Evolutionary conservation across 2,888 invertebrate species (phyloP), one percentile per base, ranked within the genome.

Genomic region (Sycophila texana): DNA sequence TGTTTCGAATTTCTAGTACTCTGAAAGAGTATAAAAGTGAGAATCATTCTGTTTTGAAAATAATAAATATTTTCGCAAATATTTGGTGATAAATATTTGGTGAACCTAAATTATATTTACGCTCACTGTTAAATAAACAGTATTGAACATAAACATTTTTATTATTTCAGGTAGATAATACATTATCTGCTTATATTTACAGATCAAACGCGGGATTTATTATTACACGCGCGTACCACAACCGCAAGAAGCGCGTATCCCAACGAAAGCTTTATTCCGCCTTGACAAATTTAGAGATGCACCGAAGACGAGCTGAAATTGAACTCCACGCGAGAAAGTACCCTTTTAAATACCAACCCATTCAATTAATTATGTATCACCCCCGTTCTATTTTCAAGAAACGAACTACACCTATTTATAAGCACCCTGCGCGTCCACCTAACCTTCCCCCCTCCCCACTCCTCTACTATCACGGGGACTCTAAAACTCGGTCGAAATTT

Each of bases 351-450:
- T 57, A 57, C 20, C 10, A 57, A 57, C 10, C 39, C 39, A 7
- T 39, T 39, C 39, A 7, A 39, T 57, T 57, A 20, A 39, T 57
- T 57, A 20, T 20, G 20, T 57, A 57, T n/a, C 57, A 18, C 13
- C n/a, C 57, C 4, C 57, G 57, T 13, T 20, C 57, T 18, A 57
- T 20, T 57, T 57, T 20, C 18, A 18, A 20, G 20, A 13, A 57
- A 57, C 57, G 57, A 20, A 20, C 20, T 49, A 66, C 51, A 49
- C 10, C 49, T 66, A 66, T 53, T 51, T 66, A 66, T 66, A 66
- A 66, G 22, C 51, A 10, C 22, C 51, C 51, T 51, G n/a, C 16
- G 22, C 16, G 16, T 26, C 18, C 47, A 22, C 49, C 51, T 51
- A 14, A 14, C 49, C 13, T 51, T n/a, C 22, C 12, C 49, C 20